Base-by-base conservation (phyloP, 2,797 vertebrate genomes). In the Anguilla obscura region DNA sequence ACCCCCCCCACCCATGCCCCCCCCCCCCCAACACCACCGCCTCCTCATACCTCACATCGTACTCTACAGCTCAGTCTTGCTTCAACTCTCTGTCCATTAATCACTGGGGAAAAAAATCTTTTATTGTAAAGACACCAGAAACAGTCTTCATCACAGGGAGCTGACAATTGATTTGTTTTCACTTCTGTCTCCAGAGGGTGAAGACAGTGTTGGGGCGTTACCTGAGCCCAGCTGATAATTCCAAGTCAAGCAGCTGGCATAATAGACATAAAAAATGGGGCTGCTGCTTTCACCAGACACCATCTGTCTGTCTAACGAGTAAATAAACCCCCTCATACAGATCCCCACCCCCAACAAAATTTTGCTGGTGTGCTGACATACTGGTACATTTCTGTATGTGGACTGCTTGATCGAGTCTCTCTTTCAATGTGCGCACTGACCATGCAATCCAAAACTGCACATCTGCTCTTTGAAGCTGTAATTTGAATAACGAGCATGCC, bases 251-350 rank as follows among this genome's bases (percentile, higher is more conserved):
- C 79, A 82, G 79, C 79, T 82, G 40, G 45, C 45, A 24, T 82
- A 24, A 45, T 82, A 82, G 79, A 50, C 79, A 82, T 30, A 48
- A n/a, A 76, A 79, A 50, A 82, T n/a, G 40, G 40, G 40, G 79
- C 45, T 48, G 21, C 45, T 82, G 50, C 79, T 82, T 48, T 7
- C 36, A 82, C 21, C 40, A 82, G 40, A 82, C 18, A 82, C 79
- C 79, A 82, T 50, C 79, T 50, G 79, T 82, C 40, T 50, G 40
- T 82, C 18, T 82, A 48, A 50, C 79, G n/a, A 82, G 79, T 82
- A 48, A 82, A 82, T 82, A 82, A 79, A 45, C 74, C 36, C 24
- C 24, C 60, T n/a, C 30, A 0, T 18, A 76, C 10, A 21, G 3
- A 7, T n/a, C 66, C 33, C 30, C 71, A 12, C 30, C 33, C 12